Percentiles rank a stretch among this genome's conserved stretches.
Evolutionary conservation across 2,888 invertebrate genomes (phyloP).

Genomic region (Anagyrus pseudococci): DNA sequence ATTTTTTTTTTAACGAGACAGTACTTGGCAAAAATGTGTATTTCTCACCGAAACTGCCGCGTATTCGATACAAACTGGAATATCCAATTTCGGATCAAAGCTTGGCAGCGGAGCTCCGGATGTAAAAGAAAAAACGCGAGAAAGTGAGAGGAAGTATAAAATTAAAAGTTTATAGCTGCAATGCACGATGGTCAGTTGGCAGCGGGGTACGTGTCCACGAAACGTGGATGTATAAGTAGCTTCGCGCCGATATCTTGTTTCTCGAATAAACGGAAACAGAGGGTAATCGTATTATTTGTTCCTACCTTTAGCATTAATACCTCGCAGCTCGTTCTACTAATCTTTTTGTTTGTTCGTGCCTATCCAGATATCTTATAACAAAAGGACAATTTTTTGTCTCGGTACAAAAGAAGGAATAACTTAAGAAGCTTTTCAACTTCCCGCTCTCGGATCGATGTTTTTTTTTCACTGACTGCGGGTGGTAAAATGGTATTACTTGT

Average conservation of each 20-base stretch:
- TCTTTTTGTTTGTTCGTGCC: no score
- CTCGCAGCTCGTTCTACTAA: slow-evolving; percentile 44
- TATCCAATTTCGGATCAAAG: slow-evolving; percentile 61
- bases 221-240: slow-evolving; percentile 38
- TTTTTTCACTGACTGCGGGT: no score
- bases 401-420: no score
- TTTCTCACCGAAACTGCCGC: no score
- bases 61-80: slow-evolving; percentile 58
- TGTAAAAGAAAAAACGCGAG: slow-evolving; percentile 40
- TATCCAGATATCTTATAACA: no score
- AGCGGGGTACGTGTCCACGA: slow-evolving; percentile 28
- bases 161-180: slow-evolving; percentile 10
- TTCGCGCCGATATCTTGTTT: slow-evolving; percentile 58
- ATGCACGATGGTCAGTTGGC: slow-evolving; percentile 16
- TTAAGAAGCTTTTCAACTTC: slow-evolving; percentile 60
- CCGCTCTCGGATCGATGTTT: slow-evolving; percentile 31
- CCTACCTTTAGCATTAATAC: no score
- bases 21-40: no score
- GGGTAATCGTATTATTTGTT: slow-evolving; percentile 63
- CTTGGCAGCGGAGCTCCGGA: slow-evolving; percentile 41
- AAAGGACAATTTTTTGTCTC: no score
- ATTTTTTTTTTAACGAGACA: no score
- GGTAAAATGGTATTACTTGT: no score
- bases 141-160: no score
- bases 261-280: slow-evolving; percentile 63